Evolutionary conservation across 2,888 invertebrate species (phyloP).

Genomic region (Nycteola revayana): DNA sequence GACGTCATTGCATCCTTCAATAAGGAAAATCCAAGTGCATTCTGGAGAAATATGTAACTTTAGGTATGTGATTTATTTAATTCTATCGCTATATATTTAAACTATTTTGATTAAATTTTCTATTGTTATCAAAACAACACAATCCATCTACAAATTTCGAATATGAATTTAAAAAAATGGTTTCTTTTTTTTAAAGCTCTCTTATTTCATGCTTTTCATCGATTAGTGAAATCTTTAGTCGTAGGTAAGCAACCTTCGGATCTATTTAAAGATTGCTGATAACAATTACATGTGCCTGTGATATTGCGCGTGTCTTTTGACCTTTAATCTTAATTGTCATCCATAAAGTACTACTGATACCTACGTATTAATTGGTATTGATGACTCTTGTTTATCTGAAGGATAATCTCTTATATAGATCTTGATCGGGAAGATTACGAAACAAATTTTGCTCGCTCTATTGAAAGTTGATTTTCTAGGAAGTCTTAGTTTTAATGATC

Average conservation of each 20-base stretch:
- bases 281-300: slow-evolving; percentile 29
- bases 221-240: slow-evolving; percentile 17
- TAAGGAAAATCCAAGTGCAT: slow-evolving; percentile 39
- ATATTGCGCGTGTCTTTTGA: slow-evolving; percentile 40
- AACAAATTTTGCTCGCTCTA: too few species aligned
- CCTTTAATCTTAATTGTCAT: slow-evolving; percentile 34
- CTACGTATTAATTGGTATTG: too few species aligned
- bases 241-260: slow-evolving; percentile 19
- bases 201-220: slow-evolving; percentile 10
- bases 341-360: slow-evolving; percentile 10
- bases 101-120: too few species aligned
- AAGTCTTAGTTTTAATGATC: too few species aligned
- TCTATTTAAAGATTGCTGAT: slow-evolving; percentile 25
- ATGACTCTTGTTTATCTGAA: too few species aligned
- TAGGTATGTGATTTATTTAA: slow-evolving; percentile 37
- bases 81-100: too few species aligned
- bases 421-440: too few species aligned
- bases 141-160: too few species aligned
- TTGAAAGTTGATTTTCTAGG: too few species aligned
- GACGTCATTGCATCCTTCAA: slow-evolving; percentile 53
- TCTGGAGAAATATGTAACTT: slow-evolving; percentile 55
- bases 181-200: not conserved
- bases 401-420: too few species aligned
- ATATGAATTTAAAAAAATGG: slow-evolving; percentile 1
- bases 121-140: too few species aligned